phyloP scores from a whole-genome alignment of 1,140 invertebrate species.

The Pectinophora gossypiella region DNA sequence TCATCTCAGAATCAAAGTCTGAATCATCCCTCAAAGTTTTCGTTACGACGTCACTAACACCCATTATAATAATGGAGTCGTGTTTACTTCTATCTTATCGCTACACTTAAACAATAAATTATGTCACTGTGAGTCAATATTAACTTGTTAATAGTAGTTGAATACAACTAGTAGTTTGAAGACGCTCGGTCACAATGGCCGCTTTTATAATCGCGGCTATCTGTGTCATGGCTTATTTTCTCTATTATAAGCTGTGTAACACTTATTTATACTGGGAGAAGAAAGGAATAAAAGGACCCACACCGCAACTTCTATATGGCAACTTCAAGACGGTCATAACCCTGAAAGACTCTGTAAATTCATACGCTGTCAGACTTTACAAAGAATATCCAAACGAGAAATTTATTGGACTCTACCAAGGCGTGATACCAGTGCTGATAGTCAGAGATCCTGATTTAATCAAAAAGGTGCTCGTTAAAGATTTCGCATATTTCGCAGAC shows the following conservation, averaged over 20 bases:
- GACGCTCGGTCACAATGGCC: background rate
- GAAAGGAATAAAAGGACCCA: conserved; percentile 11
- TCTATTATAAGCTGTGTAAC: background rate
- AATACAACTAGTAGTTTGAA: background rate
- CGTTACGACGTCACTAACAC: too few species aligned
- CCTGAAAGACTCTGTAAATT: conserved; percentile 4
- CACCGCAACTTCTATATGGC: conserved; percentile 11
- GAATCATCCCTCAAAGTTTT: too few species aligned
- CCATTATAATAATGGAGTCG: too few species aligned
- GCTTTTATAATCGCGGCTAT: background rate
- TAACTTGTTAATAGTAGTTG: too few species aligned
- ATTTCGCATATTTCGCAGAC: conserved; percentile 75
- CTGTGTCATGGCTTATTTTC: background rate
- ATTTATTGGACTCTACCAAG: conserved; percentile 57
- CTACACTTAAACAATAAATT: too few species aligned
- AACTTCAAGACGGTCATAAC: conserved; percentile 12
- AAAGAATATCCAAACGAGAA: conserved; percentile 23
- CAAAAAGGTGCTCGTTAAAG: conserved; percentile 74
- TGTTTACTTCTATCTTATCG: too few species aligned
- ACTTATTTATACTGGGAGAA: conserved; percentile 13
- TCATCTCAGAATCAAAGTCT: too few species aligned
- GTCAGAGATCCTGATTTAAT: conserved; percentile 73
- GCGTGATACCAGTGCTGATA: conserved; percentile 61
- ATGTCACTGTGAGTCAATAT: too few species aligned
- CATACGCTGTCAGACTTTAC: conserved; percentile 21